Evolutionary conservation across 2,113 vertebrate species (phyloP).

Genomic region (Corythaeola cristata): DNA sequence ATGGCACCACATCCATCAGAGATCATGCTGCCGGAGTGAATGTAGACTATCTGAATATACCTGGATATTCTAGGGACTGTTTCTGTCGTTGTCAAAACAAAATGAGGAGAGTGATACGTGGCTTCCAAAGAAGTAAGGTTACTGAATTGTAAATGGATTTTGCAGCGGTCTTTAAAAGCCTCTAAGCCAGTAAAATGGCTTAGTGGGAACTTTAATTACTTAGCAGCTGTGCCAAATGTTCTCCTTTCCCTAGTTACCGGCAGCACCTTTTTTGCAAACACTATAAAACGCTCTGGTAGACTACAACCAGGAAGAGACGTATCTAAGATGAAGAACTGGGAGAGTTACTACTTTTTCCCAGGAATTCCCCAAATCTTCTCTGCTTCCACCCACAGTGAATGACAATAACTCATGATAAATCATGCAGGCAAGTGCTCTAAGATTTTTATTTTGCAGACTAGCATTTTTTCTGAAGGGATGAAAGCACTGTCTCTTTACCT

Average conservation of each 20-base stretch:
- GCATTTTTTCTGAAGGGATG: not conserved
- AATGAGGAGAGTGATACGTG: not conserved
- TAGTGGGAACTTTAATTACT: not conserved
- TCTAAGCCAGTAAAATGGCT: not conserved
- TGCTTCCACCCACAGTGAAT: not conserved
- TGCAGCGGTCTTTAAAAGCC: not conserved
- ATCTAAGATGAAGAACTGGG: not conserved
- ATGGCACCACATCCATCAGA: not conserved
- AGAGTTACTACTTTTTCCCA: not conserved
- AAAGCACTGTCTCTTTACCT: not conserved
- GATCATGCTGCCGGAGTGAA: not conserved
- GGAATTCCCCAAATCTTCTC: not conserved
- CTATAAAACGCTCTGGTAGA: not conserved
- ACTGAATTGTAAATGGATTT: not conserved
- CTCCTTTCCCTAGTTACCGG: not conserved
- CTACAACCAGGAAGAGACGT: not conserved
- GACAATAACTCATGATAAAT: not conserved
- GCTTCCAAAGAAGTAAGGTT: not conserved
- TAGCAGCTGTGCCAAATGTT: not conserved
- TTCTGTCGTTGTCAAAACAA: not conserved
- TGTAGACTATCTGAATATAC: not conserved
- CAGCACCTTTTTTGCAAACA: not conserved
- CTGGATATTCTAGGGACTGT: not conserved
- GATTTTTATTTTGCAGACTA: not conserved
- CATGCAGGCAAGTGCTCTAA: not conserved